Evolutionary conservation across 2,888 invertebrate genomes (phyloP), one percentile per base, ranked within the genome.

Genomic region (Mimumesa dahlbomi): DNA sequence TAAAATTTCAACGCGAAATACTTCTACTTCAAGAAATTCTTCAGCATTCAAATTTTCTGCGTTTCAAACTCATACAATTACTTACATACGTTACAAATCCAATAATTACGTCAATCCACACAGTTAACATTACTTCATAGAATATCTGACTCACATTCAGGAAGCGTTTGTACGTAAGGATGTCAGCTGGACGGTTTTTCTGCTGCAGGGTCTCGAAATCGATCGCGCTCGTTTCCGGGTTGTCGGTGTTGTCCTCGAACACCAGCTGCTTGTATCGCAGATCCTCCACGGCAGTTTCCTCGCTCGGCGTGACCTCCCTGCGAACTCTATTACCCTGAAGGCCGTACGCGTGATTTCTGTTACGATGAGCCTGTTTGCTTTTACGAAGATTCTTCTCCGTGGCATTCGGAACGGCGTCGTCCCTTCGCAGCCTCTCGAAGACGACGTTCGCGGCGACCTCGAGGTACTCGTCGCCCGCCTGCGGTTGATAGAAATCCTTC

Each of bases 371-470:
- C 29, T 9, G 25, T 43, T 4, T 40, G 59, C 16, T 5, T 45
- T 36, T n/a, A n/a, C 19, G 49, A 34, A 16, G 18, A 6, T 29
- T 49, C 9, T 38, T 45, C 7, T 46, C 62, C 9, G 25, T 13
- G 1, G 48, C 34, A 34, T 69, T 53, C 0, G 25, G 14, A 65
- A 79, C 79, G 38, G 77, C 73, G 18, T 82, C 76, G 16, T 81
- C 76, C n/a, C 84, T 79, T n/a, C 85, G 82, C n/a, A 88, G 71
- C 2, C 87, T 81, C 50, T 89, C 85, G 68, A 87, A 87, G 7
- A 85, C 88, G 2, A 85, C 87, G 56, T 86, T 89, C n/a, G 76
- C 85, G 1, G 87, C 85, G 4, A 85, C 76, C 58, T 88, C 87
- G 16, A 88, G 75, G 34, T 87, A 82, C 40, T 87, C 84, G 0